phyloP scores from a whole-genome alignment of 2,888 invertebrate species.

The Polyommatus icarus region DNA sequence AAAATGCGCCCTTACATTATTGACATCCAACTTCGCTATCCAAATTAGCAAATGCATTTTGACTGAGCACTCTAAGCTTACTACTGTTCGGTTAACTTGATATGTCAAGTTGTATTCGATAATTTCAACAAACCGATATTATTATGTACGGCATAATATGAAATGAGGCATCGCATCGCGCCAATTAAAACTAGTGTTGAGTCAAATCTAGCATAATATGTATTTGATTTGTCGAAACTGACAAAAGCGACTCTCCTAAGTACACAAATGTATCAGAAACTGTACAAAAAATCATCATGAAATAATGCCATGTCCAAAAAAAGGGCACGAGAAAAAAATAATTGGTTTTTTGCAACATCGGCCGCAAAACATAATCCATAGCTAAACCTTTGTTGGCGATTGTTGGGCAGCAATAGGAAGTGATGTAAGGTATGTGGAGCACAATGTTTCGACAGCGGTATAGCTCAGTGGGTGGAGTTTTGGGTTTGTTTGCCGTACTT shows the following conservation, averaged over 20 bases:
- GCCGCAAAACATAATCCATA: neutral
- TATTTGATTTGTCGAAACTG: no score
- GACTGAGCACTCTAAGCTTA: no score
- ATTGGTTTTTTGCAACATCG: neutral
- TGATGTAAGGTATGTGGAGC: constrained; percentile 8
- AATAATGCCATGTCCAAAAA: neutral
- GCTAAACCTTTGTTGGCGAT: neutral
- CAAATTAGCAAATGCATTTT: no score
- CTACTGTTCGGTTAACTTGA: no score
- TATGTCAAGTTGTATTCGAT: no score
- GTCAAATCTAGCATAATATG: no score
- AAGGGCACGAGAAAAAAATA: neutral
- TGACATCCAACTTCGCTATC: no score
- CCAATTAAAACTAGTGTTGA: neutral
- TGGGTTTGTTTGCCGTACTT: constrained; percentile 1
- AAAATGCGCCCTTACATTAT: no score
- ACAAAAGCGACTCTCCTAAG: no score
- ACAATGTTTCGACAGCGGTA: neutral
- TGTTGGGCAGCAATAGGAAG: neutral
- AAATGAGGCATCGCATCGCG: no score
- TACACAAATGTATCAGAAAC: neutral
- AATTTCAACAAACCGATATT: no score
- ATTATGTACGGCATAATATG: no score
- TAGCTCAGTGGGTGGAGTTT: neutral
- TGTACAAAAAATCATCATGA: neutral